Conservation (phyloP, 2,888 invertebrate species). For the Elmis aenea region DNA sequence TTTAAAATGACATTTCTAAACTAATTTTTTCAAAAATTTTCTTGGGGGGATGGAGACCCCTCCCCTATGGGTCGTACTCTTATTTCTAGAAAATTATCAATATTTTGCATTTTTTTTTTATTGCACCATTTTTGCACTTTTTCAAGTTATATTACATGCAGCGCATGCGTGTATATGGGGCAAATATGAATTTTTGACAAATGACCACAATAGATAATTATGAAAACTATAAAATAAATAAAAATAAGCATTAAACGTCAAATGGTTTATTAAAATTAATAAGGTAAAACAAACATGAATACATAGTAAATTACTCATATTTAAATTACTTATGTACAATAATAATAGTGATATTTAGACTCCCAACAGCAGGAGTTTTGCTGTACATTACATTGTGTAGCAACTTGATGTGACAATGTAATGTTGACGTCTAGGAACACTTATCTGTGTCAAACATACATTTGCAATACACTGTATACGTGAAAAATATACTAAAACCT, state of each 20-base stretch:
- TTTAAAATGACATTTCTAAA: no score
- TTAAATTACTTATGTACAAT: slow-evolving; percentile 44
- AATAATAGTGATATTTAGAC: slow-evolving; percentile 40
- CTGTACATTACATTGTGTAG: slow-evolving; percentile 36
- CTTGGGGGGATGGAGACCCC: no score
- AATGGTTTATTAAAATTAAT: slow-evolving; percentile 50
- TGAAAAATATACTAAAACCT: no score
- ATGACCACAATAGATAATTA: no score
- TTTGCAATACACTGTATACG: slow-evolving; percentile 13
- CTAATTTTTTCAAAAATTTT: no score
- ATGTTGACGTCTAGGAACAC: slow-evolving; percentile 42
- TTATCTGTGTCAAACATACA: slow-evolving; percentile 18
- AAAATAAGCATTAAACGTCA: slow-evolving; percentile 47
- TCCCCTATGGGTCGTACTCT: no score
- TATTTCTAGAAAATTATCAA: no score
- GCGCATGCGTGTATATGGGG: no score
- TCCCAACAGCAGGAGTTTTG: slow-evolving; percentile 36
- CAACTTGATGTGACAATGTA: slow-evolving; percentile 42
- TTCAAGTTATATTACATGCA: no score
- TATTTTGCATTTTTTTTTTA: no score
- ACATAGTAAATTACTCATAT: slow-evolving; percentile 43
- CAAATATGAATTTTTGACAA: no score
- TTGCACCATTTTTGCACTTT: no score
- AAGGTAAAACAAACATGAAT: slow-evolving; percentile 50
- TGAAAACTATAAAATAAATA: slow-evolving; percentile 4